phyloP scores from a whole-genome alignment of 2,113 vertebrate species.

The Sclerurus mexicanus region DNA sequence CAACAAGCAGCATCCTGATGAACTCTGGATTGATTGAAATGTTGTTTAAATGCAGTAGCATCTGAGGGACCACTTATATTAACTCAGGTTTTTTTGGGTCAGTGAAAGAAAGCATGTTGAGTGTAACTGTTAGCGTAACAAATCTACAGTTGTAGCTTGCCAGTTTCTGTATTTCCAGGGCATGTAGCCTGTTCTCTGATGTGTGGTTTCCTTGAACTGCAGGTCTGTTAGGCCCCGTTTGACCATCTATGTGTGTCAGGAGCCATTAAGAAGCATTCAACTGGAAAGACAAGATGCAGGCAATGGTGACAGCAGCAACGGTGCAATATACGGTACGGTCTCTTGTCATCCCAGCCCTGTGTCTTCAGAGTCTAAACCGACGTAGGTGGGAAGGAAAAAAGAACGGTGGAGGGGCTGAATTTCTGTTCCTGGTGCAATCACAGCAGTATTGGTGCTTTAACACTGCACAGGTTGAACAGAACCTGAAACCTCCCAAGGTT shows the following conservation, averaged over 20 bases:
- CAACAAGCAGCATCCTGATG: neutral
- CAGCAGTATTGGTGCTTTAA: fast-evolving
- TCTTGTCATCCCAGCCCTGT: no score
- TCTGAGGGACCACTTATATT: neutral
- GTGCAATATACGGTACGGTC: constrained; percentile 82
- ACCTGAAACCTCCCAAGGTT: neutral
- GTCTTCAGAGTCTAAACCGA: fast-evolving
- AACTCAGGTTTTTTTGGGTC: neutral
- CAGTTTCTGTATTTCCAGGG: neutral
- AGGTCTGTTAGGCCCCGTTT: constrained; percentile 90
- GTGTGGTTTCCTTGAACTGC: neutral
- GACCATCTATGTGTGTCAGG: constrained; percentile 89
- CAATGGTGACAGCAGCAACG: constrained; percentile 73
- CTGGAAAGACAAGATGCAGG: constrained; percentile 78
- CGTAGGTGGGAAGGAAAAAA: neutral
- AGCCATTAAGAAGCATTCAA: constrained; percentile 72
- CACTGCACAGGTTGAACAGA: neutral
- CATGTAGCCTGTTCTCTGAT: neutral
- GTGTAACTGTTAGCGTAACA: neutral
- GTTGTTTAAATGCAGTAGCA: constrained; percentile 14
- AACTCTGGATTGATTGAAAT: neutral
- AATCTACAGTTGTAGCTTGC: neutral
- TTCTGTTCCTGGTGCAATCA: neutral
- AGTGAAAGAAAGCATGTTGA: neutral
- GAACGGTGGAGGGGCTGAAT: fast-evolving